These are phyloP conservation scores for Mycogona germanica DNA, from an alignment of 2,888 invertebrate genomes.

Conservation along the genomic window DNA sequence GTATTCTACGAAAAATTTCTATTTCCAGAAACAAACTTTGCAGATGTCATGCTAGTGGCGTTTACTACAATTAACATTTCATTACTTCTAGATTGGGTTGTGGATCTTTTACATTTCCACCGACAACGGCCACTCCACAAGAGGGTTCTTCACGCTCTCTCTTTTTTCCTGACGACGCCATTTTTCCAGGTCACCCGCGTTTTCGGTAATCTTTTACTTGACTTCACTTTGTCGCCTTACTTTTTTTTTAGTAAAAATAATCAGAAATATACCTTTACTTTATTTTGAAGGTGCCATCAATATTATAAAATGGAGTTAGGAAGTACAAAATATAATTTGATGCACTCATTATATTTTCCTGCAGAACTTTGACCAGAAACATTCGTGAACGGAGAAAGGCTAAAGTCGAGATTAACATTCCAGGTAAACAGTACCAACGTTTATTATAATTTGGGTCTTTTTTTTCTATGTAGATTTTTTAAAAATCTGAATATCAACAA, in stretches of 20 bases:
- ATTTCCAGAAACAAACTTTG: too few relatives aligned
- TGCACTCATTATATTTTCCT: constrained; percentile 22
- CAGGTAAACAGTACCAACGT: too few relatives aligned
- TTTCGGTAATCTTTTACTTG: constrained; percentile 51
- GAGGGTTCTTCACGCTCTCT: constrained; percentile 60
- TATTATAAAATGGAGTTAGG: too few relatives aligned
- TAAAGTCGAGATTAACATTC: constrained; percentile 93
- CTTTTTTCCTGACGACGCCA: constrained; percentile 91
- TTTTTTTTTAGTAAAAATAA: not conserved
- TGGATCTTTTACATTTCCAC: constrained; percentile 73
- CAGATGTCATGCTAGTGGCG: too few relatives aligned
- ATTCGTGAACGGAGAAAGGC: constrained; percentile 82
- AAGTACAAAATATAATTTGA: not conserved
- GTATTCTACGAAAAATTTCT: too few relatives aligned
- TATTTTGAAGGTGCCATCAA: too few relatives aligned
- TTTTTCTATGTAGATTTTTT: not conserved
- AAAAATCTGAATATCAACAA: not conserved
- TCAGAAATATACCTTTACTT: not conserved
- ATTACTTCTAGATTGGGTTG: constrained; percentile 58
- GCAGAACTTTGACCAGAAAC: constrained; percentile 72
- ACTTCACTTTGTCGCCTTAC: too few relatives aligned
- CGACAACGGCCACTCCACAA: constrained; percentile 53
- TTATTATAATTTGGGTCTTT: too few relatives aligned
- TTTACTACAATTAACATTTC: constrained; percentile 6
- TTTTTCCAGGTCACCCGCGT: constrained; percentile 89